phyloP scores from a whole-genome alignment of 2,888 invertebrate genomes.

The Chloroclystis v-ata region DNA sequence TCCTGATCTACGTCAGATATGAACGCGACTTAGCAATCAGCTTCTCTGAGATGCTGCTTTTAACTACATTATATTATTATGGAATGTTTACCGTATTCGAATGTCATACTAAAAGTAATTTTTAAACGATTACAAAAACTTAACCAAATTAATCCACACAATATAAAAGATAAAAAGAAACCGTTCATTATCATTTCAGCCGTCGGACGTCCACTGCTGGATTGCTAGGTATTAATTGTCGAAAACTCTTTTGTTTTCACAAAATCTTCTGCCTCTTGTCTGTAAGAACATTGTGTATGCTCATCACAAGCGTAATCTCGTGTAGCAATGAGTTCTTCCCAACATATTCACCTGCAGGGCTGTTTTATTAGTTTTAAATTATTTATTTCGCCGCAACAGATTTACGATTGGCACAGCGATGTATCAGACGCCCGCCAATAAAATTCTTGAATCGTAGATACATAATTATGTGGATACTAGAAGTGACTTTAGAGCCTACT shows the following conservation, averaged over 20 bases:
- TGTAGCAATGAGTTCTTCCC: not conserved
- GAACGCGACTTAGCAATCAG: conserved; percentile 24
- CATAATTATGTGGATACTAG: conserved; percentile 30
- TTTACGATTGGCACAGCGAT: conserved; percentile 73
- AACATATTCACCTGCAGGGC: conserved; percentile 24
- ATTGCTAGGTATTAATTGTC: too few relatives aligned
- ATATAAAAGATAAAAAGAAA: too few relatives aligned
- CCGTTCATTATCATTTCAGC: too few relatives aligned
- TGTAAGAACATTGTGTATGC: not conserved
- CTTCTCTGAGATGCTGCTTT: conserved; percentile 19
- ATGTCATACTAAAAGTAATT: too few relatives aligned
- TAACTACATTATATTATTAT: too few relatives aligned
- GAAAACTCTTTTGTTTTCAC: too few relatives aligned
- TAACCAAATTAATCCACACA: too few relatives aligned
- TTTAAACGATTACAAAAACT: too few relatives aligned
- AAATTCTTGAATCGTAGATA: conserved; percentile 48
- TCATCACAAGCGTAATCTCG: not conserved
- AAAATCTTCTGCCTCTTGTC: too few relatives aligned
- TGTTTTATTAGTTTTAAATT: conserved; percentile 76
- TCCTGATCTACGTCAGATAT: conserved; percentile 28
- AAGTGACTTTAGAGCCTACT: conserved; percentile 1
- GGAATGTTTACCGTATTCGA: too few relatives aligned
- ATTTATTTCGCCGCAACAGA: conserved; percentile 73
- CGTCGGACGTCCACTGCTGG: too few relatives aligned
- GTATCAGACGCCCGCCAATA: conserved; percentile 72